Percentiles rank a stretch among this genome's conserved stretches.
These are phyloP conservation scores for Oasisia sp. DNA, from an alignment of 2,888 invertebrate species.

Conservation along the genomic window DNA sequence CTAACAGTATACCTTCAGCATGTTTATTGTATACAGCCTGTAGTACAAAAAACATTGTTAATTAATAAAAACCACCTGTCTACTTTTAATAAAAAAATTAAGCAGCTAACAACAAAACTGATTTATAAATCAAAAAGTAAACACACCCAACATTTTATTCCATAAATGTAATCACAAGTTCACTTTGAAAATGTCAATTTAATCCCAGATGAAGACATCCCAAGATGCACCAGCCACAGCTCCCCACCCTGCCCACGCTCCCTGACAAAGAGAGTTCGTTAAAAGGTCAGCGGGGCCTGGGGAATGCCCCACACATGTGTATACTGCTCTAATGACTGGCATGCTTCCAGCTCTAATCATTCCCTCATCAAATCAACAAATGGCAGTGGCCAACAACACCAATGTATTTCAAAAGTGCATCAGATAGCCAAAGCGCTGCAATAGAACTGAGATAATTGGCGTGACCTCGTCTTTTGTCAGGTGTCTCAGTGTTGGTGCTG, in stretches of 20 bases:
- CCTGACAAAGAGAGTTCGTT: not conserved
- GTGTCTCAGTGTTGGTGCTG: not conserved
- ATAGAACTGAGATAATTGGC: not conserved
- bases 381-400: not conserved
- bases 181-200: not conserved
- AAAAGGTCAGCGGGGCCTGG: not conserved
- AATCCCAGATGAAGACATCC: not conserved
- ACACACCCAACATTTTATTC: not conserved
- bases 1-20: too few species aligned
- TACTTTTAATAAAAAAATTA: not conserved
- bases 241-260: not conserved
- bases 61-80: too few species aligned
- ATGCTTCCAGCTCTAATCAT: slow-evolving; percentile 17
- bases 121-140: not conserved
- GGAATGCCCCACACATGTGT: slow-evolving; percentile 11
- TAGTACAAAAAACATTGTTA: too few species aligned
- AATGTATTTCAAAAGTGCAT: not conserved
- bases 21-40: too few species aligned
- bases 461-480: not conserved
- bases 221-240: not conserved
- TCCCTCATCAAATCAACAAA: slow-evolving; percentile 13
- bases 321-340: not conserved
- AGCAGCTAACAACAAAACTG: not conserved
- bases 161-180: not conserved
- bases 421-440: not conserved